Percentiles rank a stretch among this genome's conserved stretches.
Evolutionary conservation across 2,888 invertebrate genomes (phyloP).

Genomic region (Acronicta psi): DNA sequence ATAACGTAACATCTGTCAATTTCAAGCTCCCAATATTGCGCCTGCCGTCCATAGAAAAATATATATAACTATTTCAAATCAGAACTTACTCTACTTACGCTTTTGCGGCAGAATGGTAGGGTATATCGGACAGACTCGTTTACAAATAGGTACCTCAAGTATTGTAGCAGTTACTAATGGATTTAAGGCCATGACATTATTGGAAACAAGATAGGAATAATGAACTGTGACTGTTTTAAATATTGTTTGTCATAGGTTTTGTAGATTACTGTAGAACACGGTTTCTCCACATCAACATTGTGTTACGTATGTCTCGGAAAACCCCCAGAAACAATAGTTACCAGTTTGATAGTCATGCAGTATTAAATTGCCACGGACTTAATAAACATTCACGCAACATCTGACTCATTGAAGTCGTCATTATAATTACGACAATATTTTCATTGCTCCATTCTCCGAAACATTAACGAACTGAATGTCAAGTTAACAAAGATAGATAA

Average conservation of each 20-base stretch:
- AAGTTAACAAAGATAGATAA: slow-evolving; percentile 54
- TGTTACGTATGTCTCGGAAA: background rate
- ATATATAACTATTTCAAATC: background rate
- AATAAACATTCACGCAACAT: slow-evolving; percentile 31
- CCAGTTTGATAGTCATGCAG: slow-evolving; percentile 1
- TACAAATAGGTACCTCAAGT: background rate
- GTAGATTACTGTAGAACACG: too few relatives aligned
- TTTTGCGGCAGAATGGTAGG: too few relatives aligned
- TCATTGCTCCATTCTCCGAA: slow-evolving; percentile 17
- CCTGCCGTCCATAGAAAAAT: background rate
- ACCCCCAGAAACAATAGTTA: too few relatives aligned
- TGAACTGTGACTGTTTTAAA: too few relatives aligned
- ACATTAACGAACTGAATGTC: slow-evolving; percentile 34
- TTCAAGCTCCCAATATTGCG: background rate
- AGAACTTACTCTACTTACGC: too few relatives aligned
- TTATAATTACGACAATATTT: slow-evolving; percentile 6
- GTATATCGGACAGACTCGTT: background rate
- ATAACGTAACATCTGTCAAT: background rate
- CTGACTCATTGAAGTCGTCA: slow-evolving; percentile 28
- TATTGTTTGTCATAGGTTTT: too few relatives aligned
- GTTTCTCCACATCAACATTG: too few relatives aligned
- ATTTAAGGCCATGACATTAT: too few relatives aligned
- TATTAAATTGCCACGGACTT: slow-evolving; percentile 20
- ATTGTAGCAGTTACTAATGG: background rate
- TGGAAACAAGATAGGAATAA: too few relatives aligned